Percentiles rank a stretch among this genome's conserved stretches.
Conservation (phyloP, 2,888 invertebrate species). For the Erebia aethiops region DNA sequence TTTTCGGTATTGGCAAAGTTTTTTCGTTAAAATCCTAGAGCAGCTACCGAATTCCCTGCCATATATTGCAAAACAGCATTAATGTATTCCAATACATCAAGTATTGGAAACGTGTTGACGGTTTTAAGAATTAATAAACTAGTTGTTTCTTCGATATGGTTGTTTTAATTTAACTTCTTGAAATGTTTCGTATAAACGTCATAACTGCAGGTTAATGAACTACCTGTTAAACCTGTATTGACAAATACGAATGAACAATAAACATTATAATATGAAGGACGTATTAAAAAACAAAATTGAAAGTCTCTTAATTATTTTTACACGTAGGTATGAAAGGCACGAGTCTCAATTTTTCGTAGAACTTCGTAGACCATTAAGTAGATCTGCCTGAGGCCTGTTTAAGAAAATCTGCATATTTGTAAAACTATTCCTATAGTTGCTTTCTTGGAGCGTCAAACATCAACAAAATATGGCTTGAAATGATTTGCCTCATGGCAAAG, state of each 20-base stretch:
- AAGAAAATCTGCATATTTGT: no score
- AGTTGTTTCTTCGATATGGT: conserved; percentile 56
- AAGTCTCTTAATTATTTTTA: neutral
- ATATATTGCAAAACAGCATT: conserved; percentile 75
- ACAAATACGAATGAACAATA: neutral
- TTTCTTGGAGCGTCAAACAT: no score
- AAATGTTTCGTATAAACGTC: conserved; percentile 37
- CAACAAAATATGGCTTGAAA: no score
- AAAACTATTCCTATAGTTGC: no score
- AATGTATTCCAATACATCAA: conserved; percentile 50
- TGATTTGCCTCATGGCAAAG: no score
- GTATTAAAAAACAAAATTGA: neutral
- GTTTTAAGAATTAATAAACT: conserved; percentile 60
- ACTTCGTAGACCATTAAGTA: neutral
- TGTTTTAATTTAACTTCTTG: conserved; percentile 41
- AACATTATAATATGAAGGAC: neutral
- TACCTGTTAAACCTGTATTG: neutral
- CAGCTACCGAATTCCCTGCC: conserved; percentile 68
- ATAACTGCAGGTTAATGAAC: conserved; percentile 23
- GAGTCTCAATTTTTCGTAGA: neutral
- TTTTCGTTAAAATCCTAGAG: conserved; percentile 71
- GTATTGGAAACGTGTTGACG: conserved; percentile 60
- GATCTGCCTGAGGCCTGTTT: no score
- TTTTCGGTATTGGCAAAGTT: conserved; percentile 72
- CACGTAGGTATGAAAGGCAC: neutral